Evolutionary conservation across 30 jellyfish, hydroid and myxozoan genomes (phyloP), one percentile per base, ranked within the genome.

Genomic region (Clytia hemisphaerica): DNA sequence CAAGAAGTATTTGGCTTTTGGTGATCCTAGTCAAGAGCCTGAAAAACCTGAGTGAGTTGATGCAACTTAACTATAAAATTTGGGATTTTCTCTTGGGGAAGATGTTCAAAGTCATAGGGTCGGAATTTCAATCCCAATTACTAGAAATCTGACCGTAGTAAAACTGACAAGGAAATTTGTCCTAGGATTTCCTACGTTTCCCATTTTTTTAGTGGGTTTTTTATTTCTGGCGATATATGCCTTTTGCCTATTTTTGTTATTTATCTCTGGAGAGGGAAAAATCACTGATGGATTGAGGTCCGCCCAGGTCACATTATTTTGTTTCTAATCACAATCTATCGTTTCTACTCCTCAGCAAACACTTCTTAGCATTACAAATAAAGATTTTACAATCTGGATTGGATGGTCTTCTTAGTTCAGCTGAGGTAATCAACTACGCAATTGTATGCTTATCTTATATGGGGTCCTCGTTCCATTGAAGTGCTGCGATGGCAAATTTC

Each of bases 371-470:
- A 9, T 78, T 58, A n/a, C 69, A 70, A 4, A 58, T 53, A 7
- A 57, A 24, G 32, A 63, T 73, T 19, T 65, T 81, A 55, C 37
- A 71, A 44, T 73, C 38, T 16, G 88, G 94, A 29, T 67, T 82
- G 4, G 94, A 72, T 4, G 94, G 94, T n/a, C 46, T 82, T 22
- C 55, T 82, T 4, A 68, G 33, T 18, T 61, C 94, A 2, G 77
- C 94, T 34, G 94, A 82, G 51, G 94, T 82, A 53, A 42, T 86
- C 29, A 27, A 21, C 6, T 22, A 14, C 24, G 0, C 15, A 6
- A 24, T 51, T 51, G 15, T 51, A 12, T 51, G 16, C 24, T 0
- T 46, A 46, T 46, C 60, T 27, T 46, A 46, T 2, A 4, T 46
- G 6, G 30, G 24, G 24, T 9, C 60, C 10, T 4, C 30, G 30